These are phyloP conservation scores for Salvelinus sp. DNA, from an alignment of 2,113 vertebrate genomes.

Conservation along the genomic window DNA sequence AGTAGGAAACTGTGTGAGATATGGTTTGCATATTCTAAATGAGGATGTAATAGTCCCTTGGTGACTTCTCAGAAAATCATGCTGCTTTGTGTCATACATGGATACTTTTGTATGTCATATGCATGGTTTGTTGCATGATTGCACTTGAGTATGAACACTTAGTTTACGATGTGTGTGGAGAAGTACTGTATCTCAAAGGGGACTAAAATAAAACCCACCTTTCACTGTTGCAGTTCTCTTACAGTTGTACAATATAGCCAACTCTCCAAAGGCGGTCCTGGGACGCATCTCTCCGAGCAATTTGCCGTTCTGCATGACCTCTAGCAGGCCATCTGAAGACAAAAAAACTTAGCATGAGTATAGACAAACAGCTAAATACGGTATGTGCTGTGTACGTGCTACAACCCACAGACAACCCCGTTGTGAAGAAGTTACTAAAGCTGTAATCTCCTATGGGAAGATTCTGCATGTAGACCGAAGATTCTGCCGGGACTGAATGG, in stretches of 20 bases:
- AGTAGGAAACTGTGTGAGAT: no score
- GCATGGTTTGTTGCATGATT: neutral
- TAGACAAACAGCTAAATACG: no score
- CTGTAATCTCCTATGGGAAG: no score
- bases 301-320: slow-evolving; percentile 76
- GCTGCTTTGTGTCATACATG: neutral
- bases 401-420: no score
- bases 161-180: neutral
- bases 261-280: slow-evolving; percentile 79
- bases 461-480: no score
- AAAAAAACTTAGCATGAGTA: neutral
- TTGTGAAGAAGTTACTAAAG: no score
- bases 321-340: slow-evolving; percentile 71
- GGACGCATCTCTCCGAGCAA: slow-evolving; percentile 75
- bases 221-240: slow-evolving; percentile 80
- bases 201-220: slow-evolving; percentile 57
- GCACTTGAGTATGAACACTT: neutral
- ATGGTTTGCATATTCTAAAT: neutral
- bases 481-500: no score
- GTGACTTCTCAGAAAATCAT: neutral
- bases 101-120: neutral
- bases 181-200: neutral
- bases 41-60: neutral
- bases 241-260: slow-evolving; percentile 82
- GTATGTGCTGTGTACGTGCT: neutral